Evolutionary conservation across 2,888 invertebrate species (phyloP).

Genomic region (Meteorus colon): DNA sequence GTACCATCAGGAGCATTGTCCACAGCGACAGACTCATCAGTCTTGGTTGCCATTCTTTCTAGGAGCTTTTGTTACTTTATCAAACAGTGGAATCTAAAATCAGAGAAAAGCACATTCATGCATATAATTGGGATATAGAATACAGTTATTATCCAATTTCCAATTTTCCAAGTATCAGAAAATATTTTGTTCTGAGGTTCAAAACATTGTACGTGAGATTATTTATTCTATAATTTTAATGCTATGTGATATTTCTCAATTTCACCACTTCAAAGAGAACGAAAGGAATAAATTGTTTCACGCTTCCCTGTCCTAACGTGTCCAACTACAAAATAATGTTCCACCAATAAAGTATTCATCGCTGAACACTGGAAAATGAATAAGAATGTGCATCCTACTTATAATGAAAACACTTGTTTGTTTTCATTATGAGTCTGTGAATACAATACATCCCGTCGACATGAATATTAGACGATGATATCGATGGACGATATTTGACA

Average conservation of each 20-base stretch:
- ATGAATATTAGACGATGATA: background rate
- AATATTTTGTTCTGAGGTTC: too few relatives aligned
- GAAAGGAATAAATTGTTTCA: slow-evolving; percentile 19
- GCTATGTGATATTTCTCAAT: background rate
- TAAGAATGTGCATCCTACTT: background rate
- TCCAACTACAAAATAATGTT: too few relatives aligned
- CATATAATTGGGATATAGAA: background rate
- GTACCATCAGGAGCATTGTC: slow-evolving; percentile 69
- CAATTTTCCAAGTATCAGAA: too few relatives aligned
- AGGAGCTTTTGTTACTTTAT: slow-evolving; percentile 39
- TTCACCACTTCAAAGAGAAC: background rate
- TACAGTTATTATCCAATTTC: too few relatives aligned
- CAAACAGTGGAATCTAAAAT: slow-evolving; percentile 29
- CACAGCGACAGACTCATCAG: slow-evolving; percentile 66
- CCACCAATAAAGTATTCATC: background rate
- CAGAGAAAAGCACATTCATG: slow-evolving; percentile 30
- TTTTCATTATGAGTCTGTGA: background rate
- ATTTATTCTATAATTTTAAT: too few relatives aligned
- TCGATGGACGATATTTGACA: slow-evolving; percentile 30
- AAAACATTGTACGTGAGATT: too few relatives aligned
- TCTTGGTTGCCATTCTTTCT: slow-evolving; percentile 67
- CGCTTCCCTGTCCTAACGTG: slow-evolving; percentile 12
- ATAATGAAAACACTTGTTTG: slow-evolving; percentile 18
- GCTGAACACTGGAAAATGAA: background rate
- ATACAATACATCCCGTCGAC: background rate